Evolutionary conservation across 2,797 vertebrate species (phyloP).

Genomic region (Crenuchus spilurus): DNA sequence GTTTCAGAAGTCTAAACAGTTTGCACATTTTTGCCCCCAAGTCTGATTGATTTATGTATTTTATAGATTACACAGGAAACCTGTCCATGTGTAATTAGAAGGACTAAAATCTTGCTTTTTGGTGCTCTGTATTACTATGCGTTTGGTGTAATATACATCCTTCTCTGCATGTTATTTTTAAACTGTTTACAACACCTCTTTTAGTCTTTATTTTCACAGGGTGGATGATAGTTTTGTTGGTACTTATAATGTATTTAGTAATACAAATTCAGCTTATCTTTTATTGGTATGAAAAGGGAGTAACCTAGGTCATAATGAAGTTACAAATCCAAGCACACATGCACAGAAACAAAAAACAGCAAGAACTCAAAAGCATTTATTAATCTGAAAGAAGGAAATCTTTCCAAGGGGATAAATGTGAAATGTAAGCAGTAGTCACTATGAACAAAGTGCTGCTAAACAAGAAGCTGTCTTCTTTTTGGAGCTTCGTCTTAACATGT

Average conservation of each 20-base stretch:
- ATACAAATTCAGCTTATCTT: no score
- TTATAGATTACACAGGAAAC: conserved; percentile 35
- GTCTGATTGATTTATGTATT: conserved; percentile 50
- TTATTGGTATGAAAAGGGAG: no score
- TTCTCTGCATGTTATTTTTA: not conserved
- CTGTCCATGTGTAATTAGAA: conserved; percentile 16
- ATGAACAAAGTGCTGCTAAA: not conserved
- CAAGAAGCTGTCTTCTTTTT: not conserved
- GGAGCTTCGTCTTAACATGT: not conserved
- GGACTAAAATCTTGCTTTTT: conserved; percentile 14
- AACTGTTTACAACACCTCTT: no score
- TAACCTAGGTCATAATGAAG: not conserved
- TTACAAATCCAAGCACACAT: not conserved
- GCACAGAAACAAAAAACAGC: not conserved
- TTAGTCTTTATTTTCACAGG: not conserved
- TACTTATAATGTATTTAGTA: no score
- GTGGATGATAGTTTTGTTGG: no score
- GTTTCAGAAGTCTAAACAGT: conserved; percentile 44
- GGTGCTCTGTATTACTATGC: not conserved
- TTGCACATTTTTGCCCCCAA: conserved; percentile 52
- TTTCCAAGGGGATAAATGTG: not conserved
- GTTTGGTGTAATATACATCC: not conserved
- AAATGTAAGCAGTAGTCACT: not conserved
- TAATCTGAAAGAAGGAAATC: not conserved
- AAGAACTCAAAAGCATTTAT: not conserved